Evolutionary conservation across 2,797 vertebrate species (phyloP), one percentile per base, ranked within the genome.

Genomic region (Pristis pectinata): DNA sequence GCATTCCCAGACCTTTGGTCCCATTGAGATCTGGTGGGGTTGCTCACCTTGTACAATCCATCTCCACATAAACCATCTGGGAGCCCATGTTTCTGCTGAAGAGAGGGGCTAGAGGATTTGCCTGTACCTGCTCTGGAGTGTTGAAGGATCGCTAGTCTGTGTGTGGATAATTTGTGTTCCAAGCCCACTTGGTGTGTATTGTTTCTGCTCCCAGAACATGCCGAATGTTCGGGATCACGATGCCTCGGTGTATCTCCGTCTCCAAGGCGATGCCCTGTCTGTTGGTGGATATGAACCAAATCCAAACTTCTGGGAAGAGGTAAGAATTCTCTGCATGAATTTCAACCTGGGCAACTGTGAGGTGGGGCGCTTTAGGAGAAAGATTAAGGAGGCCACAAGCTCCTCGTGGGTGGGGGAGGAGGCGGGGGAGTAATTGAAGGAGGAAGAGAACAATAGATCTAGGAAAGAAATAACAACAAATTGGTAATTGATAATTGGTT

Each of bases 201-300:
- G 17, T 13, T 82, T 92, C 95, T 95, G 94, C 95, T 95, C 95
- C 74, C 95, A 99, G 99, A 99, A 99, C 96, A 99, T 99, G 98
- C 99, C 99, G 0, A 99, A 99, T 0, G 98, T 99, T 95, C 98
- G 99, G 0, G 99, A 99, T 97, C 99, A 99, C 0, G 99, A 99
- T 0, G 98, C 99, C 93, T 99, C 99, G 0, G 98, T 99, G 92
- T 99, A 99, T 97, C 98, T 99, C 70, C 99, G 99, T 95, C 99
- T 99, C 96, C 99, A 99, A 97, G 99, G 99, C 41, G 99, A 99
- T 15, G 99, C 98, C 95, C 97, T 99, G 95, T 99, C 99, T 0
- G 98, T 99, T 95, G 99, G 99, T 0, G 99, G 99, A 94, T 99
- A 99, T 41, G 99, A 99, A 96, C 95, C 97, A 80, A 99, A 99